Conservation (phyloP, 2,113 vertebrate genomes). For the Alaudala cheleensis region DNA sequence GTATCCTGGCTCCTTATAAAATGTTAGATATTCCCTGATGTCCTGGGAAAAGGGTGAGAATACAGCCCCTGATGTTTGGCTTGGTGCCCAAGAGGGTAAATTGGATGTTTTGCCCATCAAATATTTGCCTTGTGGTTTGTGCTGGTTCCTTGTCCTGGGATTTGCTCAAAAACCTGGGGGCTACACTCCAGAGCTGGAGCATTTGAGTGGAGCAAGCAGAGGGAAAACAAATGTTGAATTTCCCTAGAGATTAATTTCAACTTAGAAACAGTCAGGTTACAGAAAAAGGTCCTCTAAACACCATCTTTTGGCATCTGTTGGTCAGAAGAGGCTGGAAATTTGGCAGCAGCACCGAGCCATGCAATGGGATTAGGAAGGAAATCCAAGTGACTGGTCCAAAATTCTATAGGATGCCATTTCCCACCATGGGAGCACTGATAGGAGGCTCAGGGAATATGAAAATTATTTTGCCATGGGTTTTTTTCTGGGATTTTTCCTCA, state of each 20-base stretch:
- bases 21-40: neutral
- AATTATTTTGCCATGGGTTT: neutral
- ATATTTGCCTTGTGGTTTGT: neutral
- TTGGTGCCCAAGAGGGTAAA: neutral
- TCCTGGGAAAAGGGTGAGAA: neutral
- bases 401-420: neutral
- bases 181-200: neutral
- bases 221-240: neutral
- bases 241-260: neutral
- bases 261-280: rapidly evolving
- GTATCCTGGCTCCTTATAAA: neutral
- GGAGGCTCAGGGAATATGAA: neutral
- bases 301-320: neutral
- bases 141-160: rapidly evolving
- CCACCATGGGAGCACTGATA: neutral
- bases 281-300: neutral
- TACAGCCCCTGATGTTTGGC: neutral
- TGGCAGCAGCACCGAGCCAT: rapidly evolving
- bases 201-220: neutral
- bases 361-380: neutral
- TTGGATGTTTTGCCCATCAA: neutral
- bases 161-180: neutral
- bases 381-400: neutral
- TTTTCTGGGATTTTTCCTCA: neutral
- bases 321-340: neutral